A percentile compares a stretch with the other conserved stretches of the same genome.
Evolutionary conservation across 2,797 vertebrate genomes (phyloP).

Genomic region (Melanitta fusca): DNA sequence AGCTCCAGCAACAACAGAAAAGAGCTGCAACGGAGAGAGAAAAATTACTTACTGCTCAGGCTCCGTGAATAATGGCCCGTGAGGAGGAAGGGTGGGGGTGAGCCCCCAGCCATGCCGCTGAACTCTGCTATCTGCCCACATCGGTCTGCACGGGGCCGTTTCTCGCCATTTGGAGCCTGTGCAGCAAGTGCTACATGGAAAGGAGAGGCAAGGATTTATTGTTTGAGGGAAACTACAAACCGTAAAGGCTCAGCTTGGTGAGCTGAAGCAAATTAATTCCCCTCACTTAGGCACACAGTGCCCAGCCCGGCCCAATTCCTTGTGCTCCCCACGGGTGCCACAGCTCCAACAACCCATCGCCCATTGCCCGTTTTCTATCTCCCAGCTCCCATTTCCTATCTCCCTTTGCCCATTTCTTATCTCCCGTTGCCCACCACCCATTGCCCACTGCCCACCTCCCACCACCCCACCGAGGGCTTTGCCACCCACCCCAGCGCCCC

Average conservation of each 20-base stretch:
- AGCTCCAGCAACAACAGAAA: not conserved
- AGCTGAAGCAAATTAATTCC: not conserved
- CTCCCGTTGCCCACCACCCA: too few relatives aligned
- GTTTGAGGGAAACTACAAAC: not conserved
- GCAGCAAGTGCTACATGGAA: accelerated
- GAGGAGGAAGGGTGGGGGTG: not conserved
- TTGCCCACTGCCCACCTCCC: too few relatives aligned
- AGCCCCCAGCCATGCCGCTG: not conserved
- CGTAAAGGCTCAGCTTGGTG: not conserved
- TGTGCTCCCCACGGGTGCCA: accelerated
- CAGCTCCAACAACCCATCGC: accelerated
- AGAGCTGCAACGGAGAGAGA: not conserved
- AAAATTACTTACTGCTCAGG: conserved; percentile 27
- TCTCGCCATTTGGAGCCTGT: not conserved
- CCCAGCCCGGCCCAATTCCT: accelerated
- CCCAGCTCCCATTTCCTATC: too few relatives aligned
- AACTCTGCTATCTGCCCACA: not conserved
- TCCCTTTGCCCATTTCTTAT: not conserved
- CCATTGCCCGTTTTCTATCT: not conserved
- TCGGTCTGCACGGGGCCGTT: not conserved
- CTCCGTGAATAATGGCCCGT: not conserved
- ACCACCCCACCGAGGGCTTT: too few relatives aligned
- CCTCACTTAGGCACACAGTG: accelerated
- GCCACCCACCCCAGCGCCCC: too few relatives aligned
- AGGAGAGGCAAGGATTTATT: not conserved